Base-by-base conservation (phyloP, 2,888 invertebrate species). In the Acrobasis repandana region DNA sequence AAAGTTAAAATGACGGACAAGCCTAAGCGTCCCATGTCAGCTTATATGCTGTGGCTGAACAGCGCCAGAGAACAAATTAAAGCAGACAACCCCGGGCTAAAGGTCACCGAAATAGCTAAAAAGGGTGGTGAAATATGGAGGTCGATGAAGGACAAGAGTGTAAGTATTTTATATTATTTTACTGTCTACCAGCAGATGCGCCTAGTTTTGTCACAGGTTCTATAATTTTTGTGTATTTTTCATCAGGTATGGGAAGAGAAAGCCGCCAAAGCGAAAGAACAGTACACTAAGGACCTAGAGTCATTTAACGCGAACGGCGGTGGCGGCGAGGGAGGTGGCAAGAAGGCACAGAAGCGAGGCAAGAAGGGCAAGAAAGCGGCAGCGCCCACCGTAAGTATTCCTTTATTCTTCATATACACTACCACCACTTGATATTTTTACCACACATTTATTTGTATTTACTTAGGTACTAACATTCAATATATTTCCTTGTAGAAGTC, bases 51-150 rank as follows among this genome's bases (percentile, higher is more conserved):
- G 70, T 99, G 98, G 98, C 93, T 99, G 70, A 98, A 97, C 84
- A 97, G 96, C 71, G 95, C 94, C 64, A 94, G 99, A 71, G 97
- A 98, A 75, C 92, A 94, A 70, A 97, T 99, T 69, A 99, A 98
- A 87, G 93, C 95, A 43, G 97, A 98, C 58, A 95, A 97, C 92
- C 98, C 99, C 34, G 98, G 98, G 66, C 95, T 98, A 67, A 95
- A 96, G 78, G 95, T 99, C 33, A 97, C 97, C 9, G 99, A 99
- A 79, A 95, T 99, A 65, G 96, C 98, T 49, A 98, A 98, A 90
- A 97, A 97, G 79, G 99, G 96, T 63, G 99, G 99, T 56, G 98
- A 99, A 93, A 93, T 98, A 92, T 99, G 99, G 99, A 96, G 96
- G 77, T 95, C 95, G 64, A 92, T 98, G 82, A 96, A 95, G 76